Conservation (phyloP, 2,113 vertebrate genomes). For the Pleuronectes platessa region DNA sequence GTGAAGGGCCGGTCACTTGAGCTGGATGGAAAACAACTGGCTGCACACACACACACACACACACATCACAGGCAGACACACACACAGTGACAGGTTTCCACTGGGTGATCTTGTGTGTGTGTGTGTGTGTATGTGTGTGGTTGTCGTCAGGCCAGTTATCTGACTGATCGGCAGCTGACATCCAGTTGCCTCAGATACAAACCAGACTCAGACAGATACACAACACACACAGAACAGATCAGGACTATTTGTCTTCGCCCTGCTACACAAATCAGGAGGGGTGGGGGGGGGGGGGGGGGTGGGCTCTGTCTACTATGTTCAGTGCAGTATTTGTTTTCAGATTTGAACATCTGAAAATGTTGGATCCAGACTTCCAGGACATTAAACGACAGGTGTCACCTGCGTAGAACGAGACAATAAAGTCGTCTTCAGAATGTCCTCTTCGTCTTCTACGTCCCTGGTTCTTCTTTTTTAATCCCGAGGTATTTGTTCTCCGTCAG, state of each 20-base stretch:
- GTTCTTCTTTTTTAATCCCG: too few relatives aligned
- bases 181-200: constrained; percentile 43
- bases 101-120: constrained; percentile 22
- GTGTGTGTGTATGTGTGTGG: constrained; percentile 66
- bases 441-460: constrained; percentile 2
- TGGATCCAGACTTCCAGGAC: too few relatives aligned
- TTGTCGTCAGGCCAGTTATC: constrained; percentile 60
- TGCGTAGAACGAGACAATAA: too few relatives aligned
- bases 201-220: constrained; percentile 32
- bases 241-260: neutral
- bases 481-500: too few relatives aligned
- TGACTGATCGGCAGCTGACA: constrained; percentile 64
- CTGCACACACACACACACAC: constrained; percentile 22
- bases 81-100: constrained; percentile 1
- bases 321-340: neutral
- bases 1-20: constrained; percentile 64
- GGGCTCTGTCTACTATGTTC: too few relatives aligned
- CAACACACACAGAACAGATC: neutral
- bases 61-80: constrained; percentile 14
- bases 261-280: too few relatives aligned
- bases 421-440: too few relatives aligned
- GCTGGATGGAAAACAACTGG: constrained; percentile 71
- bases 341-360: too few relatives aligned
- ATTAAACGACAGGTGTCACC: too few relatives aligned
- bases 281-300: too few relatives aligned